Percentiles rank a stretch among this genome's conserved stretches.
Evolutionary conservation across 2,888 invertebrate genomes (phyloP).

Genomic region (Euphydryas editha): DNA sequence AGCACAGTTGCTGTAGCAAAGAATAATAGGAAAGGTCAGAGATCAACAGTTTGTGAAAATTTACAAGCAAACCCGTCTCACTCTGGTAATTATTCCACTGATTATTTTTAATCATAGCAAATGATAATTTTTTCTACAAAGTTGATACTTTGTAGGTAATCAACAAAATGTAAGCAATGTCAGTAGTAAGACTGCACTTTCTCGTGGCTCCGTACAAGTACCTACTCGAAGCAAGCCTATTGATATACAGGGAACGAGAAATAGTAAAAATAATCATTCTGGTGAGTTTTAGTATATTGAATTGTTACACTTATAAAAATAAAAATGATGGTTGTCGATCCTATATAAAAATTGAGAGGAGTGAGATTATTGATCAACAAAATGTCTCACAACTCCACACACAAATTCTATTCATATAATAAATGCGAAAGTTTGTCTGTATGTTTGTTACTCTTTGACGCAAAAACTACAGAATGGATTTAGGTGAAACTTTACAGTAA

Average conservation of each 20-base stretch:
- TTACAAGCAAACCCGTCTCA: slow-evolving; percentile 67
- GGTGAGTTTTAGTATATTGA: slow-evolving; percentile 47
- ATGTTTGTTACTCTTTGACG: too few species aligned
- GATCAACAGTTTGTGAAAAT: slow-evolving; percentile 72
- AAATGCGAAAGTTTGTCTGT: too few species aligned
- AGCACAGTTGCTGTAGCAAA: slow-evolving; percentile 72
- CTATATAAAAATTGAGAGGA: too few species aligned
- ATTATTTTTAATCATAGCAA: slow-evolving; percentile 3
- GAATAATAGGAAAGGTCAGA: slow-evolving; percentile 58
- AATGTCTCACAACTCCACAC: too few species aligned
- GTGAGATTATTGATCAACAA: too few species aligned
- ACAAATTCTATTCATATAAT: too few species aligned
- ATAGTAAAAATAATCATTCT: slow-evolving; percentile 52
- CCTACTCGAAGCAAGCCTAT: slow-evolving; percentile 70
- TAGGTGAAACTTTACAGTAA: too few species aligned
- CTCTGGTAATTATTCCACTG: slow-evolving; percentile 46
- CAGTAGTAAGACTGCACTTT: slow-evolving; percentile 27
- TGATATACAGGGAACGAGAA: slow-evolving; percentile 62
- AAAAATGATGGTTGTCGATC: too few species aligned
- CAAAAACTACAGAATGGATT: too few species aligned
- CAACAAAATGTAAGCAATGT: slow-evolving; percentile 42
- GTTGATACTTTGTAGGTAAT: slow-evolving; percentile 33
- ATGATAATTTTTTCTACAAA: slow-evolving; percentile 3
- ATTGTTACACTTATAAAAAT: too few species aligned
- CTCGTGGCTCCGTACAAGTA: slow-evolving; percentile 28